These are phyloP conservation scores for Galemys pyrenaicus DNA, from an alignment of 2,113 vertebrate species.

Conservation along the genomic window DNA sequence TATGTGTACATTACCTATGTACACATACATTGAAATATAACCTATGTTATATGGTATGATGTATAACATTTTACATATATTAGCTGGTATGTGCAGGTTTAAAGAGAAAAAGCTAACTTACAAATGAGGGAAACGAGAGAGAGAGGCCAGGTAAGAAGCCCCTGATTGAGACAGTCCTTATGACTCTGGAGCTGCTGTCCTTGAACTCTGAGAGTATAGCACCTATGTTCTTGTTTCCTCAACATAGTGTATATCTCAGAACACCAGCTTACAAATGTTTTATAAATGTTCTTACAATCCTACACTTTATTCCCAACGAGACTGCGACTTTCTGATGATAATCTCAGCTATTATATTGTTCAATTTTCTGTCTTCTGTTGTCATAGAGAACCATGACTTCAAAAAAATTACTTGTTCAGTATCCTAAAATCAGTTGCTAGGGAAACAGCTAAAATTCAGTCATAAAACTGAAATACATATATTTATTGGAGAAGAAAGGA, in stretches of 20 bases:
- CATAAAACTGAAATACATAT: background rate
- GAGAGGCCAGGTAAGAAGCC: background rate
- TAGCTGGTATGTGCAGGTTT: background rate
- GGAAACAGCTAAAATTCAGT: background rate
- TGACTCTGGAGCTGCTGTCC: fast-evolving
- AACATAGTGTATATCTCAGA: background rate
- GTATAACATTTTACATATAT: background rate
- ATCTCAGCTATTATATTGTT: background rate
- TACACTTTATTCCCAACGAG: background rate
- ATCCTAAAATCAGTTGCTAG: conserved; percentile 34
- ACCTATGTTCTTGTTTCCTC: background rate
- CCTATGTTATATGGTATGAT: background rate
- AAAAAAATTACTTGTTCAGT: background rate
- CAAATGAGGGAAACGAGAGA: background rate
- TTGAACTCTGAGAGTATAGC: background rate
- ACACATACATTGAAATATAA: background rate
- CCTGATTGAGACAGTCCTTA: background rate
- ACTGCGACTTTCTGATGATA: background rate
- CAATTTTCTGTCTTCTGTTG: background rate
- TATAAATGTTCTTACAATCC: background rate
- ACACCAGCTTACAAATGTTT: background rate
- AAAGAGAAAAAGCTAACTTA: background rate
- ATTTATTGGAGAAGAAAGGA: background rate
- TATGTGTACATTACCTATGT: background rate
- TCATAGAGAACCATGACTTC: background rate